Conservation (phyloP, 2,888 invertebrate species). For the Sclerodermus sp. region DNA sequence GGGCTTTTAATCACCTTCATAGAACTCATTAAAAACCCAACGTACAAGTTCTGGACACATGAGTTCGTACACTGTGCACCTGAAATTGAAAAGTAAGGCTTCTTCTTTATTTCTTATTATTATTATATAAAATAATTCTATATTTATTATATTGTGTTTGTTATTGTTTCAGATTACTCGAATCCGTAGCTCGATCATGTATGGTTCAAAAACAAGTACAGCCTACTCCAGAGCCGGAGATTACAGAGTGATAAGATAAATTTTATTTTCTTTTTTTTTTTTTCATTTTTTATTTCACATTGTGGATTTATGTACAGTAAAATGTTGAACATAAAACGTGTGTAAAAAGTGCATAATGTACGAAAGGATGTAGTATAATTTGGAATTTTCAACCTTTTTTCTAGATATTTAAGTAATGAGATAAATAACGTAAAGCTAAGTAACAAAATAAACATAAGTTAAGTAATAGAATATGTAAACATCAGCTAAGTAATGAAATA, state of each 20-base stretch:
- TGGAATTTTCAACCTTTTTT: slow-evolving; percentile 36
- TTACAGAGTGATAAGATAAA: slow-evolving; percentile 67
- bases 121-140: neutral
- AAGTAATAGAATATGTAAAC: too few species aligned
- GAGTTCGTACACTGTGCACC: slow-evolving; percentile 99
- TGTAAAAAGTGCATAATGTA: slow-evolving; percentile 56
- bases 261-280: slow-evolving; percentile 27
- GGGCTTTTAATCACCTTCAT: slow-evolving; percentile 98
- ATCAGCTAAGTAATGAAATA: slow-evolving; percentile 34
- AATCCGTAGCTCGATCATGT: slow-evolving; percentile 94
- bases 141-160: slow-evolving; percentile 14
- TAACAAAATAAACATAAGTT: too few species aligned
- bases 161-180: slow-evolving; percentile 75
- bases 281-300: slow-evolving; percentile 33
- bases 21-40: slow-evolving; percentile 97
- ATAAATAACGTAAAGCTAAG: too few species aligned
- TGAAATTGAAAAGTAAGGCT: slow-evolving; percentile 94
- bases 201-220: slow-evolving; percentile 81
- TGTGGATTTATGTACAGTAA: slow-evolving; percentile 51
- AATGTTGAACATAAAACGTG: slow-evolving; percentile 42
- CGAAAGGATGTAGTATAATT: slow-evolving; percentile 52
- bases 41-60: slow-evolving; percentile 98
- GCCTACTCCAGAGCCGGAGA: slow-evolving; percentile 67
- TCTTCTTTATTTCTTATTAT: neutral
- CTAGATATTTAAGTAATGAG: slow-evolving; percentile 38